Conservation (phyloP, 2,888 invertebrate species). For the Octonoba sinensis region DNA sequence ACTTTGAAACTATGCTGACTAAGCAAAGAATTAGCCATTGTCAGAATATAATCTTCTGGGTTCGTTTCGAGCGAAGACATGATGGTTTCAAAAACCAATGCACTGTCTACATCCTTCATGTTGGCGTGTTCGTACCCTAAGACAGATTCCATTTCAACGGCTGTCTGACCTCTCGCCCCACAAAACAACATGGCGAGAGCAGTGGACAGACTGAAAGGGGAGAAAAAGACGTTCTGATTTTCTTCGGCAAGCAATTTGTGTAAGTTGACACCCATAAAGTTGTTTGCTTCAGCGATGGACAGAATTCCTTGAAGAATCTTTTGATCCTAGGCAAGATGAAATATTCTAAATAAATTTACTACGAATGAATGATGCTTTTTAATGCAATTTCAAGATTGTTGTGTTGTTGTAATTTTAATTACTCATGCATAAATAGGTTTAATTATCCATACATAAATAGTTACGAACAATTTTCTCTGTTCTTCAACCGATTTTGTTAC, state of each 20-base stretch:
- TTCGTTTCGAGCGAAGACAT: background rate
- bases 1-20: constrained; percentile 19
- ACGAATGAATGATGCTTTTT: no score
- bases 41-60: constrained; percentile 16
- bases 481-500: no score
- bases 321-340: no score
- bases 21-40: constrained; percentile 20
- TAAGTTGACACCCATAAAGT: constrained; percentile 22
- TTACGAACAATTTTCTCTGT: no score
- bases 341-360: no score
- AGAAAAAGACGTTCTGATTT: constrained; percentile 46
- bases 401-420: no score
- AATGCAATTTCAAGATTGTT: no score
- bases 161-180: constrained; percentile 30
- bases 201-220: constrained; percentile 49
- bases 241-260: constrained; percentile 30
- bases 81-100: constrained; percentile 4
- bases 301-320: no score
- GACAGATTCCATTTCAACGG: constrained; percentile 23
- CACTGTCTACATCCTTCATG: background rate
- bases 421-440: no score
- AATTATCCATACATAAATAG: no score
- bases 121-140: constrained; percentile 22
- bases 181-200: constrained; percentile 48
- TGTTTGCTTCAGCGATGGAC: constrained; percentile 24